A percentile compares a stretch with the other conserved stretches of the same genome.
These are phyloP conservation scores for Megastigmus dorsalis DNA, from an alignment of 2,888 invertebrate species.

Conservation along the genomic window DNA sequence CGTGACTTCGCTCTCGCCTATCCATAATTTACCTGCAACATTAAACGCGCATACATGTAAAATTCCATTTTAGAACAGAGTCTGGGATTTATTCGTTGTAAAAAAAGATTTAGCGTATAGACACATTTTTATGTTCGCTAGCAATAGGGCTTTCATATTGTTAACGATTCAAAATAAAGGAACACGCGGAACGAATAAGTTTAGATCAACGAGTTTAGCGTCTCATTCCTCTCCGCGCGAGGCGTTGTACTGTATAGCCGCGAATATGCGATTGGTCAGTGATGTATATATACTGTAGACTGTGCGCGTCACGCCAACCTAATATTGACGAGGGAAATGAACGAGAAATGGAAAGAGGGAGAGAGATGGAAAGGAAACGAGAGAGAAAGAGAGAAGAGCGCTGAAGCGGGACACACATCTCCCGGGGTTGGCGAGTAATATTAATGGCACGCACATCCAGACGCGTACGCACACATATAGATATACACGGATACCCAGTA, in stretches of 20 bases:
- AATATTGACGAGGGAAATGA: slow-evolving; percentile 54
- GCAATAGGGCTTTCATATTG: too few relatives aligned
- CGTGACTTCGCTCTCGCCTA: slow-evolving; percentile 70
- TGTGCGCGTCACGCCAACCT: not conserved
- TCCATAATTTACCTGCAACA: slow-evolving; percentile 70
- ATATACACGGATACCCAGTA: not conserved
- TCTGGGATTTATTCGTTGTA: not conserved
- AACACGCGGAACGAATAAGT: too few relatives aligned
- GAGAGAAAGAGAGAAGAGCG: not conserved
- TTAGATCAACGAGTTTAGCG: slow-evolving; percentile 2
- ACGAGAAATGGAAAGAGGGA: too few relatives aligned
- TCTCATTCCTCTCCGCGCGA: not conserved
- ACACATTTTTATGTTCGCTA: too few relatives aligned
- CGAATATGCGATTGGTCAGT: slow-evolving; percentile 1
- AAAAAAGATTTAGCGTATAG: too few relatives aligned
- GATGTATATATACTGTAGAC: not conserved
- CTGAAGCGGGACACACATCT: not conserved
- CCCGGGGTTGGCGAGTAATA: slow-evolving; percentile 3
- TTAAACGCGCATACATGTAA: not conserved
- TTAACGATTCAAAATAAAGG: too few relatives aligned
- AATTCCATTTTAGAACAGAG: not conserved
- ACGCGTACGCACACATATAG: too few relatives aligned
- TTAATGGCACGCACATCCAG: slow-evolving; percentile 38
- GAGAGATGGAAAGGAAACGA: not conserved
- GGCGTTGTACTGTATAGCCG: not conserved